These are phyloP conservation scores for Bradynema listronoti DNA, from an alignment of 1,140 invertebrate species.

Conservation along the genomic window DNA sequence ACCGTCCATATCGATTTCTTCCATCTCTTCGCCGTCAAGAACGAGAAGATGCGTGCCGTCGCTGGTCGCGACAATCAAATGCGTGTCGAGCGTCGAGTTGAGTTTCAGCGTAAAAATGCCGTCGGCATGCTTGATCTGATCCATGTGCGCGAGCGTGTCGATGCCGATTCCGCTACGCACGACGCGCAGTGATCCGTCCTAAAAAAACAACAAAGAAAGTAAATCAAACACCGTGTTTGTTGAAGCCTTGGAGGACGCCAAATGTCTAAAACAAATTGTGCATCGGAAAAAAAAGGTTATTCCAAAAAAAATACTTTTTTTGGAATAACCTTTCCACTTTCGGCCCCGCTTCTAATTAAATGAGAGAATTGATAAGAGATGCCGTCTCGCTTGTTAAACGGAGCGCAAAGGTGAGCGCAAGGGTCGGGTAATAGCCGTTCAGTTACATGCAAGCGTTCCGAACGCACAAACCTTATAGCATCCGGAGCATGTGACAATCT, in stretches of 20 bases:
- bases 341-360: too few relatives aligned
- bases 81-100: slow-evolving; percentile 41
- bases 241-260: too few relatives aligned
- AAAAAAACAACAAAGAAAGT: slow-evolving; percentile 76
- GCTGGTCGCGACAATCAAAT: slow-evolving; percentile 48
- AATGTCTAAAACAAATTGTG: too few relatives aligned
- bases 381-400: too few relatives aligned
- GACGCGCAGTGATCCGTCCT: slow-evolving; percentile 90
- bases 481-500: slow-evolving; percentile 90
- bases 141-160: slow-evolving; percentile 81
- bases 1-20: slow-evolving; percentile 80
- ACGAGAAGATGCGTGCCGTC: slow-evolving; percentile 66
- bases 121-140: slow-evolving; percentile 92
- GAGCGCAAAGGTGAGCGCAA: too few relatives aligned
- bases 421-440: too few relatives aligned
- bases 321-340: too few relatives aligned
- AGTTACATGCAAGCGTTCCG: too few relatives aligned
- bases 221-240: slow-evolving; percentile 13
- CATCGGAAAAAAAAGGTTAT: too few relatives aligned
- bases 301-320: too few relatives aligned
- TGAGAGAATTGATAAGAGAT: too few relatives aligned
- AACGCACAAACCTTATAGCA: slow-evolving; percentile 61
- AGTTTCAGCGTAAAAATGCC: slow-evolving; percentile 59
- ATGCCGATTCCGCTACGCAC: slow-evolving; percentile 96
- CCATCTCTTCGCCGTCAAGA: slow-evolving; percentile 85